phyloP scores from a whole-genome alignment of 1,140 invertebrate genomes.

The Druon quercuslanigerum region DNA sequence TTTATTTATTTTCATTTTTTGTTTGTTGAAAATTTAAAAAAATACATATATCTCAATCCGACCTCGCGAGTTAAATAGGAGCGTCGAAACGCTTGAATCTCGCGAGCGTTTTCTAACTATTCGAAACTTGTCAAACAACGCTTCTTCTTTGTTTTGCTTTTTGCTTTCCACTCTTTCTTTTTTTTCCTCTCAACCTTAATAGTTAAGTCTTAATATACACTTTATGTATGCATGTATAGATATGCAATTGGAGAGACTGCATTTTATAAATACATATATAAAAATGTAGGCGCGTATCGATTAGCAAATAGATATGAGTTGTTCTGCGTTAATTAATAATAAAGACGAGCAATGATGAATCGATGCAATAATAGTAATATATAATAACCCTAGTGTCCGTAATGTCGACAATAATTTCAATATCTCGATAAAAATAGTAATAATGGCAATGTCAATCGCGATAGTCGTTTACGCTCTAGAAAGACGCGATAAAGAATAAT shows the following conservation, averaged over 20 bases:
- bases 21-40: constrained; percentile 74
- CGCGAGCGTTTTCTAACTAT: constrained; percentile 59
- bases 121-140: constrained; percentile 66
- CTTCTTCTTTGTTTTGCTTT: constrained; percentile 40
- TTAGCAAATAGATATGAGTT: constrained; percentile 61
- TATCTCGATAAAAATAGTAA: constrained; percentile 32
- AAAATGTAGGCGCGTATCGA: constrained; percentile 36
- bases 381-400: constrained; percentile 48
- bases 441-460: constrained; percentile 38
- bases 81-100: constrained; percentile 42
- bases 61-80: constrained; percentile 55
- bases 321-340: constrained; percentile 50
- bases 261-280: constrained; percentile 49
- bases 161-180: constrained; percentile 32
- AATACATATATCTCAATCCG: constrained; percentile 74
- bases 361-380: constrained; percentile 44
- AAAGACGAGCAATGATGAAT: constrained; percentile 48
- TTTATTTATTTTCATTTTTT: constrained; percentile 53
- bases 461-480: constrained; percentile 16
- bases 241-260: neutral
- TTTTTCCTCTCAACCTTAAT: constrained; percentile 45
- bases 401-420: constrained; percentile 35
- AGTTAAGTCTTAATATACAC: constrained; percentile 19
- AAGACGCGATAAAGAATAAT: constrained; percentile 30
- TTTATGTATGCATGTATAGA: constrained; percentile 13